Evolutionary conservation across 2,888 invertebrate genomes (phyloP).

Genomic region (Papilio elwesi): DNA sequence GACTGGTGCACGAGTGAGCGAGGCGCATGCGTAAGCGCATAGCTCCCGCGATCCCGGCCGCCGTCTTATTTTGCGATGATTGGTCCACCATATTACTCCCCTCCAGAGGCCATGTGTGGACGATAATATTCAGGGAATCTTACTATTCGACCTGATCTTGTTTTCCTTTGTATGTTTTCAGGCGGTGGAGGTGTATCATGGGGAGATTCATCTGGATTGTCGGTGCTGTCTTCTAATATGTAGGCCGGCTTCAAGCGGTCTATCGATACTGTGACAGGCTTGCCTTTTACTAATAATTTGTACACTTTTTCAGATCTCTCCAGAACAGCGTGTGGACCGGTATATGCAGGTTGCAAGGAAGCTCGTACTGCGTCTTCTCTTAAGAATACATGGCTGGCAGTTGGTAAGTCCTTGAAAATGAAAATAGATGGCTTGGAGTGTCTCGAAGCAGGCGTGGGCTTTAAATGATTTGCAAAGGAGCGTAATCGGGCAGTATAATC

Average conservation of each 20-base stretch:
- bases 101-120: no score
- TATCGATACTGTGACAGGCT: slow-evolving; percentile 44
- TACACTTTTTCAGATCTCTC: slow-evolving; percentile 45
- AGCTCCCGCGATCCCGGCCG: no score
- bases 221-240: neutral
- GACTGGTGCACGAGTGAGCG: no score
- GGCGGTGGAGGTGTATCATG: no score
- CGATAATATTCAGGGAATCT: no score
- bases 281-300: slow-evolving; percentile 45
- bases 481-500: slow-evolving; percentile 41
- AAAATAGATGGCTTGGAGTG: slow-evolving; percentile 44
- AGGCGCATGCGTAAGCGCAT: no score
- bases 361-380: slow-evolving; percentile 47
- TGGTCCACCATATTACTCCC: no score
- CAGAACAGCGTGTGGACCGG: slow-evolving; percentile 43
- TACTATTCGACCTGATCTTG: no score
- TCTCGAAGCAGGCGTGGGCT: slow-evolving; percentile 40
- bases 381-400: slow-evolving; percentile 46
- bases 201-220: no score
- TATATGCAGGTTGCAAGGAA: slow-evolving; percentile 48
- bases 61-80: no score
- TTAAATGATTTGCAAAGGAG: slow-evolving; percentile 13
- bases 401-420: slow-evolving; percentile 48
- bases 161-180: no score
- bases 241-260: slow-evolving; percentile 50